These are phyloP conservation scores for Aphelinus atriplicis DNA, from an alignment of 1,140 invertebrate genomes.

Conservation along the genomic window DNA sequence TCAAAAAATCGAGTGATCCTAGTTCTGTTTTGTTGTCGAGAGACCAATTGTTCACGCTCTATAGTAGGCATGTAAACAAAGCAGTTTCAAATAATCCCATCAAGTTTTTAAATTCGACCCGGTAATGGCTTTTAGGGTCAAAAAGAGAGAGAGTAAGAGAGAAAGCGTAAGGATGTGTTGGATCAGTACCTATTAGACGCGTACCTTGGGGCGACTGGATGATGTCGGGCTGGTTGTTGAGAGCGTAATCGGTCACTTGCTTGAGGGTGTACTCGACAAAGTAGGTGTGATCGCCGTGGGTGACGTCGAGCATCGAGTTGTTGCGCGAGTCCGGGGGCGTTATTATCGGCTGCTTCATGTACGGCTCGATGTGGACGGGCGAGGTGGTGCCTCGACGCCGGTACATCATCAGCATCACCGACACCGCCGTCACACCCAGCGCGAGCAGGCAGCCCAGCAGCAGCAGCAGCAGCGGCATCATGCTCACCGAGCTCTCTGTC, in stretches of 20 bases:
- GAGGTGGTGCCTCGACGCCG: constrained; percentile 63
- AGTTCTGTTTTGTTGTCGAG: no score
- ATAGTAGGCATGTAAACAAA: no score
- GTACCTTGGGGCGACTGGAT: constrained; percentile 68
- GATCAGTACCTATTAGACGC: constrained; percentile 27
- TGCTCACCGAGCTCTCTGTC: constrained; percentile 71
- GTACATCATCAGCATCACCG: constrained; percentile 70
- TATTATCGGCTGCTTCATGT: constrained; percentile 70
- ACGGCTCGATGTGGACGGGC: constrained; percentile 63
- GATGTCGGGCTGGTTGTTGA: constrained; percentile 68
- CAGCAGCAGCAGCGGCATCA: constrained; percentile 71
- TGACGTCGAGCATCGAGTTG: constrained; percentile 67
- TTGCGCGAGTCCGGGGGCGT: constrained; percentile 64
- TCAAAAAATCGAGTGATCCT: no score
- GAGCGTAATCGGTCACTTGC: constrained; percentile 63
- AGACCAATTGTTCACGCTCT: no score
- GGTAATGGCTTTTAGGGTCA: background rate
- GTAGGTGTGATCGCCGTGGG: constrained; percentile 67
- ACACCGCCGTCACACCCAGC: constrained; percentile 71
- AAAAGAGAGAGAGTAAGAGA: constrained; percentile 14
- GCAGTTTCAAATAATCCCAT: no score
- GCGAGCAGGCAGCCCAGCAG: constrained; percentile 71
- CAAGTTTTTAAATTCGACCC: no score
- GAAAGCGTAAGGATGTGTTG: constrained; percentile 1
- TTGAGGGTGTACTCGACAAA: constrained; percentile 67